Evolutionary conservation across 2,797 vertebrate species (phyloP).

Genomic region (Hirundo rustica): DNA sequence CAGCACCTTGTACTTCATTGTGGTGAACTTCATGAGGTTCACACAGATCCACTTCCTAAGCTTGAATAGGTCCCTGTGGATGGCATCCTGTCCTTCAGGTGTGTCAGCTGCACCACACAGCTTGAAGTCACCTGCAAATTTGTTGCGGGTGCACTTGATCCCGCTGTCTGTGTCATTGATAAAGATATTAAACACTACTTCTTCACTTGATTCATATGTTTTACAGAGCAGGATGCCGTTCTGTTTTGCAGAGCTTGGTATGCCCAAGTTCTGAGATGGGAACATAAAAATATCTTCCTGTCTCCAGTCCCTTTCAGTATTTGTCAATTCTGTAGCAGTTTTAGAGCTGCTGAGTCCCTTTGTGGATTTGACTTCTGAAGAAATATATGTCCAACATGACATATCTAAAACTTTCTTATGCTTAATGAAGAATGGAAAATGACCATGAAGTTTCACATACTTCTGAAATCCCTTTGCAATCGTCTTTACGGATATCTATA

Average conservation of each 20-base stretch:
- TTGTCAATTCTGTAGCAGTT: background rate
- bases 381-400: background rate
- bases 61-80: background rate
- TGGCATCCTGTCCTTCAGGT: background rate
- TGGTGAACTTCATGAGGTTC: background rate
- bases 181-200: background rate
- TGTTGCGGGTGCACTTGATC: background rate
- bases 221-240: background rate
- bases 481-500: background rate
- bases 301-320: background rate
- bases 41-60: background rate
- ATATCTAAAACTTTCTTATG: background rate
- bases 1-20: background rate
- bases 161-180: background rate
- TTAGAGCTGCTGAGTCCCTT: background rate
- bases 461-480: background rate
- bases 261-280: rapidly evolving
- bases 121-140: background rate
- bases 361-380: background rate
- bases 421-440: background rate
- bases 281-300: background rate
- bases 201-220: background rate
- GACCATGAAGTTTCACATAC: background rate
- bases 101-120: background rate
- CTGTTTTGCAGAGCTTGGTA: background rate